Evolutionary conservation across 2,888 invertebrate species (phyloP), one percentile per base, ranked within the genome.

Genomic region (Rutpela maculata): DNA sequence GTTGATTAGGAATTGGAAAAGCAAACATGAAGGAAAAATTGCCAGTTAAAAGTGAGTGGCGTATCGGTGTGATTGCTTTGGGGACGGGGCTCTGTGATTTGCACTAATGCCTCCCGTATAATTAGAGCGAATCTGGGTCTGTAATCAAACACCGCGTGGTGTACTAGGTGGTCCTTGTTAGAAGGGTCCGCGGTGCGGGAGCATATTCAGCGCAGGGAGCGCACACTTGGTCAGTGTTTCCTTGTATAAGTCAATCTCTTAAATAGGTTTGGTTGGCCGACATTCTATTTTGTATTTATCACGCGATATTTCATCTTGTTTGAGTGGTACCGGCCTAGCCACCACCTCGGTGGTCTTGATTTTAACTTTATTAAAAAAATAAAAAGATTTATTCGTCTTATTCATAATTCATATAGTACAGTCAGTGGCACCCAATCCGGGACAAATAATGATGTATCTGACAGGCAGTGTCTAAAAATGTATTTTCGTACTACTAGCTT

Each of bases 111-210:
- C 81, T 83, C 77, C 79, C 70, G 67, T 81, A 75, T 84, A 83
- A 84, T 84, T 83, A 84, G 81, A 83, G 79, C 82, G 79, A 81
- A 81, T 81, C 80, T 79, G 78, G 81, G 76, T 77, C 83, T 83
- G 76, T 83, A 83, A 83, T 84, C 83, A 79, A 77, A 77, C 76
- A 76, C 80, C 81, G 81, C 80, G 75, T 77, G 71, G 50, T 78
- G 77, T 82, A 78, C 81, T 82, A 83, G 84, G 84, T 84, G 84
- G 84, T 84, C 84, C 78, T 82, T 77, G 81, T 83, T 83, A 81
- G 79, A 77, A 73, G 10, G 19, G 31, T 10, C 56, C 18, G 56
- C 55, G 31, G 31, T 43, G 18, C 65, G 67, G 67, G 55, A 31
- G 62, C 31, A n/a, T 62, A 31, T n/a, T 62, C 19, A 31, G 0